Base-by-base conservation (phyloP, 1,140 invertebrate species). In the Phenacoccus solenopsis region DNA sequence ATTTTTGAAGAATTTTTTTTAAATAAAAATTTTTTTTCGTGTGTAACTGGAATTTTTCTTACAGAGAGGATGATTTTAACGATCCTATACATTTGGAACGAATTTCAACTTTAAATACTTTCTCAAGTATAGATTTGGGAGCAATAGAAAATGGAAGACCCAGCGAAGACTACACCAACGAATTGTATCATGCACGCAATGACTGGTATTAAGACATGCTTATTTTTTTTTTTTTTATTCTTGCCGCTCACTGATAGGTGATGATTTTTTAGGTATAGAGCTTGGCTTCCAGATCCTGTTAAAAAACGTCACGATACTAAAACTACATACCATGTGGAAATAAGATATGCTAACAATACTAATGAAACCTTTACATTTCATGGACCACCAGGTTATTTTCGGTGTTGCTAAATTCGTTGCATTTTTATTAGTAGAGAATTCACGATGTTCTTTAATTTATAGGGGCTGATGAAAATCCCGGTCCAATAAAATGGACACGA, bases 281-380 rank as follows among this genome's bases (percentile, higher is more conserved):
- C 84, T 59, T 96, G 91, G 91, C 78, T 98, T 72, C 95, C 93
- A 4, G 94, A 98, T 80, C 83, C 85, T 74, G 90, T 93, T 49
- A 81, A 82, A 73, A 83, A 84, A 28, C 81, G 92, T 72, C 92
- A 94, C 75, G 94, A 98, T 76, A 96, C 94, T 0, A 98, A 98
- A 81, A 96, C 90, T 25, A 96, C 94, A 70, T 87, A 92, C 80
- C 85, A 93, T 81, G 87, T 94, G 68, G 88, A 91, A 79, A 94
- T 96, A 72, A 86, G 93, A 77, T 94, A 96, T 81, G 89, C 93
- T 0, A 97, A 98, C 78, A 93, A 94, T 76, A 97, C 94, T 4
- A 97, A 96, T 80, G 92, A 94, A 78, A 96, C 93, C 22, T 93
- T 89, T 78, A 90, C 90, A n/a, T 96, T 94, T 79, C 93, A 95